Base-by-base conservation (phyloP, 1,140 invertebrate genomes). In the Drosophila serrata region DNA sequence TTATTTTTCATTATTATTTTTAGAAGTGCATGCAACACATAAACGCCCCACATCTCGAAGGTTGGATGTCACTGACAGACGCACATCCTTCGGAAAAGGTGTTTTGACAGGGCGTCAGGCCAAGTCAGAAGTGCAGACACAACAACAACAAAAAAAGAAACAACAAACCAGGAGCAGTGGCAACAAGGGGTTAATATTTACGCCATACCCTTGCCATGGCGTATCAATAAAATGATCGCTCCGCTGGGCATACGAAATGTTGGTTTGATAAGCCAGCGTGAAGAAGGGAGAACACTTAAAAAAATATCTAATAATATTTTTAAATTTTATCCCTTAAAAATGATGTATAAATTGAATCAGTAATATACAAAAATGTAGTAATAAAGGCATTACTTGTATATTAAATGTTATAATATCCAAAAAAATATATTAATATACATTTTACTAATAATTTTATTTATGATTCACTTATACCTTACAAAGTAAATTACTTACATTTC, bases 161-260 rank as follows among this genome's bases (percentile, higher is more conserved):
- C 45, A 43, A 3, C 45, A n/a, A 42, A 46, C 4, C 59, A 62
- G 74, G 22, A 76, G 61, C 40, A 55, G 40, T 48, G 49, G 49
- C 55, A 45, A 63, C 35, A 79, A 86, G 82, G 82, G 82, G 78
- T 87, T 69, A 84, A 76, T 65, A 70, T 61, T 63, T 45, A 39
- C 29, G 39, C 29, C 45, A 19, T 74, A 73, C 78, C 60, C 58
- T 74, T 51, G 48, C 78, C 49, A 56, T 76, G 40, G 67, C 67
- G 63, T 87, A 81, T 87, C 84, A 87, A 87, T 87, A 88, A 87
- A 87, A 82, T 88, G 51, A 87, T 87, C 59, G 85, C 77, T 84
- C 84, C 77, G 76, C 77, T 84, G 84, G 84, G 84, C 80, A 85
- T 80, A 74, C 29, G 49, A 78, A 78, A 75, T 75, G 65, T 78